These are phyloP conservation scores for Sapayoa aenigma DNA, from an alignment of 2,113 vertebrate genomes.

Conservation along the genomic window DNA sequence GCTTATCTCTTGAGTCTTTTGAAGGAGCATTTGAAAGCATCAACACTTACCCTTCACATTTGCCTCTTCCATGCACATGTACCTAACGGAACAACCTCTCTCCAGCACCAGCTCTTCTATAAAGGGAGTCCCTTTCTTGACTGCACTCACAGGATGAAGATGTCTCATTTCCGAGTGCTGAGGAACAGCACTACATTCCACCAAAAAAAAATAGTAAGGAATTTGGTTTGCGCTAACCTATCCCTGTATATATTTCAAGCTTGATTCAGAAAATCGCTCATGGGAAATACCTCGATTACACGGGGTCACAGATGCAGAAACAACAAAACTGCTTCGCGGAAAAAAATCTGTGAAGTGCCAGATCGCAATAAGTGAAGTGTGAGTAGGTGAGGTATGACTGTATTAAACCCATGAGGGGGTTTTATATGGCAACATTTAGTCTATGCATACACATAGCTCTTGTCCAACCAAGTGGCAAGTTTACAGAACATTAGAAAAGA, in stretches of 20 bases:
- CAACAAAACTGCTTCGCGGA: no score
- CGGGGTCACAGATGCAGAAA: no score
- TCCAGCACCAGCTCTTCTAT: background rate
- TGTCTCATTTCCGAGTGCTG: background rate
- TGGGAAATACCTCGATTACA: no score
- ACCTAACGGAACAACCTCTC: fast-evolving
- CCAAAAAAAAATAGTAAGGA: background rate
- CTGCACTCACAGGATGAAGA: background rate
- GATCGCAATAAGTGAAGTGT: no score
- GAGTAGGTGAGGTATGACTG: no score
- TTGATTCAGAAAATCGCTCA: no score
- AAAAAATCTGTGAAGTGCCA: no score
- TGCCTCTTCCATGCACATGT: fast-evolving
- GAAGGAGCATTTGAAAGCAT: background rate
- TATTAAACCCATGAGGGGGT: no score
- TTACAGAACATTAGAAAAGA: background rate
- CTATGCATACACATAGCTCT: background rate
- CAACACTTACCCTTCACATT: background rate
- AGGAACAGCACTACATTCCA: background rate
- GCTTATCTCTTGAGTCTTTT: background rate
- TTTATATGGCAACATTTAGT: background rate
- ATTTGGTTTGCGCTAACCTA: background rate
- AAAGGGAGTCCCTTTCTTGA: background rate
- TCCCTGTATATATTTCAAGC: no score
- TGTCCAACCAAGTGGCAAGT: background rate